Base-by-base conservation (phyloP, 2,797 vertebrate genomes). In the Pseudochaenichthys georgianus region DNA sequence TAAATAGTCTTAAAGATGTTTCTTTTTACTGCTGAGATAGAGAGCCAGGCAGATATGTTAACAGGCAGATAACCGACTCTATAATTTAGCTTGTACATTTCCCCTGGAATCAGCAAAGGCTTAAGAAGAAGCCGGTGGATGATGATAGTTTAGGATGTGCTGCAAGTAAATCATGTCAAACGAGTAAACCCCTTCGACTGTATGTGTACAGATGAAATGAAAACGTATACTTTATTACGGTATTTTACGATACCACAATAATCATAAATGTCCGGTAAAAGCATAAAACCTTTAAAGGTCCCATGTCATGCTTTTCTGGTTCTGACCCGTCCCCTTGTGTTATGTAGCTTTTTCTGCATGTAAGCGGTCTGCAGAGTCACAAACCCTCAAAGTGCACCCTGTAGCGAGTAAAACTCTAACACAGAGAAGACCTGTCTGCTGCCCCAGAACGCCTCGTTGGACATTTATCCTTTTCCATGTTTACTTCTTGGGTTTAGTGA, bases 31-130 rank as follows among this genome's bases (percentile, higher is more conserved):
- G 15, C 3, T 3, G 19, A 61, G 5, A 47, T 21, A 3, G 41
- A 51, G 50, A 13, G 13, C 12, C 6, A 23, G 3, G 9, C 2
- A 12, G 52, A 16, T 13, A 48, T 5, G n/a, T 53, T 60, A 13
- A 55, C 47, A 41, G 52, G 2, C 12, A 59, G 12, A 45, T 50
- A 63, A 38, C 7, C 2, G 21, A 13, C 59, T 57, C 21, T 19
- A 21, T 16, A 52, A 6, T n/a, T 73, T 19, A 5, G n/a, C 51
- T 69, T 62, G 66, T 62, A 42, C 54, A 68, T 78, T 45, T 47
- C 57, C 64, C 43, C 38, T 31, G 13, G 46, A 68, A 31, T 19
- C 4, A 23, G 6, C 21, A 28, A 57, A 46, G 13, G 8, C 13
- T 57, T 52, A 70, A 28, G 16, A 51, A 31, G 46, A 53, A 50